Evolutionary conservation across 2,797 vertebrate species (phyloP), one percentile per base, ranked within the genome.

Genomic region (Neoniphon sammara): DNA sequence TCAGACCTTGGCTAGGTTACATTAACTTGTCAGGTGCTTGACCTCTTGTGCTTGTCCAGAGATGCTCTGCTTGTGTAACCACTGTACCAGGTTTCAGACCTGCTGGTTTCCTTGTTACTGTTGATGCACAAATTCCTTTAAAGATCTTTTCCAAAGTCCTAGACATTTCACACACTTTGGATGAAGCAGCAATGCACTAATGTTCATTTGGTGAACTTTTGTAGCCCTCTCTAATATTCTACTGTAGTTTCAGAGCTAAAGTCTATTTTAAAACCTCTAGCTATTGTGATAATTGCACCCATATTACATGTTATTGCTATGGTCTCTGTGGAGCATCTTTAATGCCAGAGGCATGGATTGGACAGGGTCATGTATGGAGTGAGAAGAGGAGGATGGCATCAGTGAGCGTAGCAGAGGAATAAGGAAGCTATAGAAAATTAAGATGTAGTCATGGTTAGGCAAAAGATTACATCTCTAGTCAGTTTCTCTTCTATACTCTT

Each of bases 11-110:
- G 69, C 53, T 57, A 46, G 20, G 27, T 61, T 56, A 65, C 49
- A 20, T 54, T 76, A 64, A 75, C 66, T 59, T 62, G 23, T 64
- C 55, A 50, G 44, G 55, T 55, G 6, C 53, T 23, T 21, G 64
- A 49, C 15, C 27, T 61, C 42, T 4, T 23, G 11, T 57, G 44
- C 56, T 70, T 3, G 49, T 73, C 69, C 20, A 54, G 42, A 52
- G 62, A 15, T 5, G 21, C 52, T 27, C 23, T 54, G 21, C 21
- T 66, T 65, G 31, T 5, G 21, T 18, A 42, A 11, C 23, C 12
- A 25, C 52, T 15, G 11, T 8, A 17, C 17, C 14, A 12, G 14
- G 44, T 47, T 47, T 5, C 12, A 47, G 3, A 1, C 17, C 52
- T 12, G 15, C 23, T 15, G 23, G 2, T 10, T 21, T 53, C 52